phyloP scores from a whole-genome alignment of 2,888 invertebrate genomes.

The Tipula helvola region DNA sequence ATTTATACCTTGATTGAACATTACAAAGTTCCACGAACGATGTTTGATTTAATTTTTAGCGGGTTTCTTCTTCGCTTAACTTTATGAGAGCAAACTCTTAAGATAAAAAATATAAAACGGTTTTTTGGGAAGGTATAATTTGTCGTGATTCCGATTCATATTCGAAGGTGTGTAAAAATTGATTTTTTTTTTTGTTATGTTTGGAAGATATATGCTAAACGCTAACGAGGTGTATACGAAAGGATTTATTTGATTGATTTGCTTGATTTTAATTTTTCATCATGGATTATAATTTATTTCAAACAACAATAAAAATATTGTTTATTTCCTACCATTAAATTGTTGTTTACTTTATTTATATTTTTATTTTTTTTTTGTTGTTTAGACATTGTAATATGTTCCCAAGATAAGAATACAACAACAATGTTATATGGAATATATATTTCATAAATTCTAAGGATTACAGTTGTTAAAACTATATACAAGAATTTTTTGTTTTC shows the following conservation, averaged over 20 bases:
- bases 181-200: background rate
- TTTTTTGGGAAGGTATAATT: background rate
- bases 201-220: background rate
- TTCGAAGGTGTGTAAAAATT: background rate
- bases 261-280: background rate
- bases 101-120: background rate
- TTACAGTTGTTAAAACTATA: background rate
- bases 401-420: background rate
- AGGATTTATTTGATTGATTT: background rate
- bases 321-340: background rate
- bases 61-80: background rate
- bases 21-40: background rate
- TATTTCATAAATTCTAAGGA: background rate
- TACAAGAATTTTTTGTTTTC: background rate
- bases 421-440: background rate
- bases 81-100: background rate
- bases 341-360: background rate
- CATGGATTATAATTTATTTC: background rate
- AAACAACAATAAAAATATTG: background rate
- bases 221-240: background rate
- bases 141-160: background rate
- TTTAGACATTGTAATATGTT: background rate
- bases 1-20: background rate
- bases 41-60: background rate
- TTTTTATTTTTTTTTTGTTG: too few relatives aligned